Percentiles rank a stretch among this genome's conserved stretches.
Conservation (phyloP, 2,888 invertebrate species). For the Clanis bilineata region DNA sequence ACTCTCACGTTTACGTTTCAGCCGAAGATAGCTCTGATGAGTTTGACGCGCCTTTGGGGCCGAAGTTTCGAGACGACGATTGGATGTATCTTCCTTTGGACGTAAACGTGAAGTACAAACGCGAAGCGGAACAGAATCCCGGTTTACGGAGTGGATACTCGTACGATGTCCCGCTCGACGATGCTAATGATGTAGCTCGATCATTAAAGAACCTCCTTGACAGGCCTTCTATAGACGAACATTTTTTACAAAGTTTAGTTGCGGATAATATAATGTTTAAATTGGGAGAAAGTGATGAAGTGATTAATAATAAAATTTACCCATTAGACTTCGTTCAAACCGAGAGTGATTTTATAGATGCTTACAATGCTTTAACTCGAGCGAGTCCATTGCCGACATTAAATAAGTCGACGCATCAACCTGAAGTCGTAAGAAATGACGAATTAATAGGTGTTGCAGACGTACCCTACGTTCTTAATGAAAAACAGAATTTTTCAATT, state of each 20-base stretch:
- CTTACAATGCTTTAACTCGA: conserved; percentile 71
- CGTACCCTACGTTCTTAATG: neutral
- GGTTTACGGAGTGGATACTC: conserved; percentile 19
- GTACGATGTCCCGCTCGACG: conserved; percentile 26
- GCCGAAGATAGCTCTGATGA: conserved; percentile 79
- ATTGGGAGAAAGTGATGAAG: conserved; percentile 23
- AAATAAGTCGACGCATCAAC: conserved; percentile 24
- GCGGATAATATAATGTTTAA: conserved; percentile 37
- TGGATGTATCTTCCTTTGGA: conserved; percentile 72
- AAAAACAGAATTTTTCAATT: neutral
- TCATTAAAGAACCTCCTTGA: conserved; percentile 58
- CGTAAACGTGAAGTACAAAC: conserved; percentile 32
- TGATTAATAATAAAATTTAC: conserved; percentile 34
- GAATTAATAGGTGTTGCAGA: neutral
- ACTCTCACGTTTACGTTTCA: conserved; percentile 76
- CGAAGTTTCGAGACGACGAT: conserved; percentile 64
- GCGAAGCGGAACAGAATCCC: conserved; percentile 26
- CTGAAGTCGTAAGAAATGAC: neutral
- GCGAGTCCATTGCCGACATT: conserved; percentile 69
- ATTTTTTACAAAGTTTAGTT: conserved; percentile 56
- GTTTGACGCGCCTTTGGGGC: conserved; percentile 59
- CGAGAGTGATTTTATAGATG: conserved; percentile 76
- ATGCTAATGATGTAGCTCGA: conserved; percentile 51
- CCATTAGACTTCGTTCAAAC: conserved; percentile 63
- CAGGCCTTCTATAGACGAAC: conserved; percentile 59